Conservation (phyloP, 2,888 invertebrate species). For the Synanthedon formicaeformis region DNA sequence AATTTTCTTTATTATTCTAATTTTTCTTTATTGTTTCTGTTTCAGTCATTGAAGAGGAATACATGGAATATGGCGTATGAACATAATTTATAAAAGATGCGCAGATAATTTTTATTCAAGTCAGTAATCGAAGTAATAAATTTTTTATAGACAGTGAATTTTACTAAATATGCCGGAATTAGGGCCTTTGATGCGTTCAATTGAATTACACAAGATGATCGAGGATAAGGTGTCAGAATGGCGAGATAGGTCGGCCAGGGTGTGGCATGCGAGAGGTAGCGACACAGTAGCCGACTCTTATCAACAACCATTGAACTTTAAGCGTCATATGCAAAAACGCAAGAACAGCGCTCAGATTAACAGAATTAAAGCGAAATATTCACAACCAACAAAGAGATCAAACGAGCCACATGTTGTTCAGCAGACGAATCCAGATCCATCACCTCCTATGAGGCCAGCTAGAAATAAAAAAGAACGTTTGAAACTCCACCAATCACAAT, state of each 20-base stretch:
- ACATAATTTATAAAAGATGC: background rate
- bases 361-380: constrained; percentile 68
- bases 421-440: constrained; percentile 21
- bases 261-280: constrained; percentile 33
- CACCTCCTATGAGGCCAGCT: constrained; percentile 43
- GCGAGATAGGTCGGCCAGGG: constrained; percentile 66
- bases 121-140: background rate
- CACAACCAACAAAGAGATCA: constrained; percentile 50
- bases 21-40: background rate
- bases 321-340: constrained; percentile 61
- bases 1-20: background rate
- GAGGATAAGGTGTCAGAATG: constrained; percentile 67
- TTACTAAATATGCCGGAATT: constrained; percentile 52
- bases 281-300: constrained; percentile 58
- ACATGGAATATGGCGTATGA: background rate
- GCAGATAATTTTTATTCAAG: too few relatives aligned
- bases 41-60: background rate
- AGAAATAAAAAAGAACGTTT: constrained; percentile 29
- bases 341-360: constrained; percentile 67
- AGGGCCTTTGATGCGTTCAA: constrained; percentile 62
- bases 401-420: constrained; percentile 34
- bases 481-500: constrained; percentile 43
- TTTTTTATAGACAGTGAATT: constrained; percentile 8
- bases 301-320: constrained; percentile 65
- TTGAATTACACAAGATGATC: constrained; percentile 61